Base-by-base conservation (phyloP, 2,113 vertebrate genomes). In the Origma solitaria region DNA sequence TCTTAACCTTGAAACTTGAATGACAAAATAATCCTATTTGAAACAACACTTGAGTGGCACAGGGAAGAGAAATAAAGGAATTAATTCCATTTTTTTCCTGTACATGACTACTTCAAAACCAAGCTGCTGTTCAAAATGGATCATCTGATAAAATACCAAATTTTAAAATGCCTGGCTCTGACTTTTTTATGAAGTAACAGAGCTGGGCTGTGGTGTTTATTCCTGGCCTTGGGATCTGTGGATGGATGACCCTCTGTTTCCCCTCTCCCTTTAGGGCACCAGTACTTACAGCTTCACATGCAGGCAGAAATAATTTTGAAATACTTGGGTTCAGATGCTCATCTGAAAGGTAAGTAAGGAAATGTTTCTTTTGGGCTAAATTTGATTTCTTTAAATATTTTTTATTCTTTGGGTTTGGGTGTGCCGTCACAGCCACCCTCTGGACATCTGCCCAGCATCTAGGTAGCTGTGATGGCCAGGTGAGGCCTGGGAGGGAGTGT, bases 1-100 rank as follows among this genome's bases (percentile, higher is more conserved):
- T 88, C 85, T 92, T 97, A 95, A 97, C 92, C 89, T 97, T 96
- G 81, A 94, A 95, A 95, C 79, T 65, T 86, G 84, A 97, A 91
- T 88, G 92, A 83, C 81, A 96, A 91, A 96, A 92, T 92, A 95
- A 96, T 96, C 93, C 51, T 96, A 33, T 97, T 82, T 94, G 72
- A 97, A 96, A 80, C 88, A 92, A 75, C 66, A 75, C 76, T 92
- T 94, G 82, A 95, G 79, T 78, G 88, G 81, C 92, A 89, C 60
- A 69, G 38, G 38, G 83, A 94, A 24, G 33, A 85, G 86, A 86
- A 85, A 88, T 4, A 73, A 86, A 90, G 33, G 78, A 94, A 85
- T 92, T 68, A 90, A 95, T 51, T 93, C 94, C 19, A 7, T 73
- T 96, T 72, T 72, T 56, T 87, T 78, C 75, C 44, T 76, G 68